Conservation (phyloP, 2,888 invertebrate genomes). For the Epirrita christyi region DNA sequence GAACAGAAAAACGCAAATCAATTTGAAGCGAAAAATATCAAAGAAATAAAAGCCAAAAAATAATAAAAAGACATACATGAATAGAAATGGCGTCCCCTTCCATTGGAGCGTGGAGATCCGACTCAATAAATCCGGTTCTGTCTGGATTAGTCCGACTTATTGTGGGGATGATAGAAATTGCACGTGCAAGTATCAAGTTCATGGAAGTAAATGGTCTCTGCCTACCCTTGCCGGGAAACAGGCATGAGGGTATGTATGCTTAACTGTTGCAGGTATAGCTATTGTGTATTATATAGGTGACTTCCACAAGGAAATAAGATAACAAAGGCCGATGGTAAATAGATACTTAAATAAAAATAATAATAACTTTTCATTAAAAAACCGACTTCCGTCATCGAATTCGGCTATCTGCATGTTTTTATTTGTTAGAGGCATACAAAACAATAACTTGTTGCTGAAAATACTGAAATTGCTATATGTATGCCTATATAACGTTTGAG, state of each 20-base stretch:
- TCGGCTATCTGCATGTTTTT: too few relatives aligned
- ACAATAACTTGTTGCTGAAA: too few relatives aligned
- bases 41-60: slow-evolving; percentile 55
- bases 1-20: slow-evolving; percentile 18
- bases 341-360: too few relatives aligned
- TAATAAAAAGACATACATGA: slow-evolving; percentile 64
- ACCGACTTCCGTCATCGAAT: too few relatives aligned
- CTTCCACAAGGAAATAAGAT: too few relatives aligned
- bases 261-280: too few relatives aligned
- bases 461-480: too few relatives aligned
- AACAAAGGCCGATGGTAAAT: too few relatives aligned
- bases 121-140: slow-evolving; percentile 61
- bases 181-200: slow-evolving; percentile 33
- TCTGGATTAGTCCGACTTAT: slow-evolving; percentile 62
- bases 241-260: not conserved
- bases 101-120: slow-evolving; percentile 58
- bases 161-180: slow-evolving; percentile 44
- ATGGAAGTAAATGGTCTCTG: slow-evolving; percentile 35
- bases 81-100: slow-evolving; percentile 60
- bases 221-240: not conserved
- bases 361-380: too few relatives aligned
- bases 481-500: too few relatives aligned
- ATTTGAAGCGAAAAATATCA: slow-evolving; percentile 23
- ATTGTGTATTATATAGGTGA: too few relatives aligned
- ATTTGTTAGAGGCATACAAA: too few relatives aligned